These are phyloP conservation scores for Poecilia wingei DNA, from an alignment of 2,797 vertebrate species.

Conservation along the genomic window DNA sequence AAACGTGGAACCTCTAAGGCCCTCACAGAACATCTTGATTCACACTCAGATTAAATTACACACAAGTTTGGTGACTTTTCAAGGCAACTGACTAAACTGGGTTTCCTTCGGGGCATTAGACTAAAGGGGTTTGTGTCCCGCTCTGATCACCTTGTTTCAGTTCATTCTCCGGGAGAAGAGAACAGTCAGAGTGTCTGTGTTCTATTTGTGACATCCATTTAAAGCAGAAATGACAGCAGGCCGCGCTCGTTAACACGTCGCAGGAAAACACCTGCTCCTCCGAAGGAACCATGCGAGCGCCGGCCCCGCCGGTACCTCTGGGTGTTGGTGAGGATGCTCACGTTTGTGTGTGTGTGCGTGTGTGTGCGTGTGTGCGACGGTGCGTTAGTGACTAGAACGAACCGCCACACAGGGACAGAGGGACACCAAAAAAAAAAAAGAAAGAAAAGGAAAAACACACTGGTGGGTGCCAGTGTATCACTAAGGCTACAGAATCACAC, in stretches of 20 bases:
- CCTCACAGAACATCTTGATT: not conserved
- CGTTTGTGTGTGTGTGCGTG: constrained; percentile 65
- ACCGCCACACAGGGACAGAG: constrained; percentile 72
- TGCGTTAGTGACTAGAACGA: constrained; percentile 42
- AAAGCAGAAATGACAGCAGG: constrained; percentile 88
- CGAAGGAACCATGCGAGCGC: constrained; percentile 81
- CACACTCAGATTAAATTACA: not conserved
- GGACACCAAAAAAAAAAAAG: constrained; percentile 43
- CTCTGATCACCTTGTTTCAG: constrained; percentile 76
- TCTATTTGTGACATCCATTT: constrained; percentile 87
- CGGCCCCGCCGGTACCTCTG: constrained; percentile 83
- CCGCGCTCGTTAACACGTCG: constrained; percentile 87
- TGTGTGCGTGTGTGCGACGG: constrained; percentile 49
- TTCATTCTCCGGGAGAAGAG: constrained; percentile 64
- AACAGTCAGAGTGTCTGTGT: constrained; percentile 73
- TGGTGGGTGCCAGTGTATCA: constrained; percentile 58
- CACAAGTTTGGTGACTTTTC: not conserved
- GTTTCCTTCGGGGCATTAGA: not conserved
- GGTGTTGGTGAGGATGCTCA: constrained; percentile 82
- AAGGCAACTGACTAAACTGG: not conserved
- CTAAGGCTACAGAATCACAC: constrained; percentile 70
- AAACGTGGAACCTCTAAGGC: not conserved
- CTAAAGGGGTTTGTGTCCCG: not conserved
- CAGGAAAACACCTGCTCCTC: constrained; percentile 90
- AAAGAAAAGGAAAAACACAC: constrained; percentile 46